A percentile compares a stretch with the other conserved stretches of the same genome.
phyloP scores from a whole-genome alignment of 2,888 invertebrate genomes.

The Orthonevra nobilis region DNA sequence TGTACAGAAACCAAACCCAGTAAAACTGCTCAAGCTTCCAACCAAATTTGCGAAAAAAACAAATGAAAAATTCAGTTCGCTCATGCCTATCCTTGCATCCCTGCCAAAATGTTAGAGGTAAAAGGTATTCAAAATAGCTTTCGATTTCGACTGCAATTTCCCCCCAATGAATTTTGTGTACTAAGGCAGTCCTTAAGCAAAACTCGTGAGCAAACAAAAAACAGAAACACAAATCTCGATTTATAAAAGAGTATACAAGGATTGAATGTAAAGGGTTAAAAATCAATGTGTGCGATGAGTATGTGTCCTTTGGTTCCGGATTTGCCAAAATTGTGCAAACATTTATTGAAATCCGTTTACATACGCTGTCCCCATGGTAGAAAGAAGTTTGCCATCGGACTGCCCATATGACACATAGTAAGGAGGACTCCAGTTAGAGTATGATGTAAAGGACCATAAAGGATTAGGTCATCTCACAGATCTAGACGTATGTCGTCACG shows the following conservation, averaged over 20 bases:
- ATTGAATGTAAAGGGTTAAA: slow-evolving; percentile 56
- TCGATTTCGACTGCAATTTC: slow-evolving; percentile 45
- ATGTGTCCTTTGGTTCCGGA: slow-evolving; percentile 38
- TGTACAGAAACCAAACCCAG: too few species aligned
- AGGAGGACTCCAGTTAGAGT: slow-evolving; percentile 25
- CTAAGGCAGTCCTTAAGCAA: slow-evolving; percentile 32
- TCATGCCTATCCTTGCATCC: too few species aligned
- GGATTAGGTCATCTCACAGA: slow-evolving; percentile 69
- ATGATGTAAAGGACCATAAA: slow-evolving; percentile 36
- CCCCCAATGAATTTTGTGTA: slow-evolving; percentile 35
- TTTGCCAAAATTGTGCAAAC: slow-evolving; percentile 62
- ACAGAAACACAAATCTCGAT: slow-evolving; percentile 31
- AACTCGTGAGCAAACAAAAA: slow-evolving; percentile 38
- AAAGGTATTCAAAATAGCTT: slow-evolving; percentile 27
- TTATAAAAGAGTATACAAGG: slow-evolving; percentile 16
- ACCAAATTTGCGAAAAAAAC: too few species aligned
- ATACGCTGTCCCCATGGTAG: slow-evolving; percentile 38
- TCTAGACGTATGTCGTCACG: slow-evolving; percentile 59
- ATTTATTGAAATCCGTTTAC: slow-evolving; percentile 67
- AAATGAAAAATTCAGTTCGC: too few species aligned
- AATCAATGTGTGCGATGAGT: slow-evolving; percentile 55
- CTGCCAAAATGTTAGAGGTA: neutral
- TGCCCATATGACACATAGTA: slow-evolving; percentile 6
- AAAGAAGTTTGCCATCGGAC: slow-evolving; percentile 11
- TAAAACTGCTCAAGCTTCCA: too few species aligned